Evolutionary conservation across 2,113 vertebrate genomes (phyloP).

Genomic region (Corvus hawaiiensis): DNA sequence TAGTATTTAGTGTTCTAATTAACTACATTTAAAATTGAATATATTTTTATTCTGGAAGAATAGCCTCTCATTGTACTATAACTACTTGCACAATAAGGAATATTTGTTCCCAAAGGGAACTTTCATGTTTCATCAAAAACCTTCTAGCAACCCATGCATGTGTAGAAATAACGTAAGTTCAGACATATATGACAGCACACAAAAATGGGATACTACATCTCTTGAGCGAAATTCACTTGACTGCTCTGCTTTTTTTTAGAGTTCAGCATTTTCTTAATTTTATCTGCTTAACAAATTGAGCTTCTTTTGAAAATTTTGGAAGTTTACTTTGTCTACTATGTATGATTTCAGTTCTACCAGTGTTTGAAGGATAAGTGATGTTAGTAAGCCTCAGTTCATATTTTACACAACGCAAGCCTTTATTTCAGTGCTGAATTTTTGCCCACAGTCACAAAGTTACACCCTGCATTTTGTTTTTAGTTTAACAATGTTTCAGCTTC

Average conservation of each 20-base stretch:
- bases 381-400: background rate
- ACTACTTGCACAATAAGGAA: background rate
- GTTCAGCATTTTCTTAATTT: background rate
- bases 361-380: background rate
- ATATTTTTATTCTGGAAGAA: background rate
- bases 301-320: background rate
- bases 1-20: background rate
- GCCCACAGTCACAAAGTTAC: background rate
- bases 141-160: background rate
- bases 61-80: background rate
- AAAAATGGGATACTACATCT: background rate
- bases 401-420: background rate
- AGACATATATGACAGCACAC: background rate
- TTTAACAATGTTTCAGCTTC: background rate
- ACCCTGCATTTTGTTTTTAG: background rate
- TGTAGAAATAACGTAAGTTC: background rate
- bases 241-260: background rate
- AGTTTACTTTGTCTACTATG: background rate
- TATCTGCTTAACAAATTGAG: background rate
- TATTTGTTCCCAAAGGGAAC: background rate
- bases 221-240: background rate
- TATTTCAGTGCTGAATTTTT: background rate
- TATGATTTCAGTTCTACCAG: background rate
- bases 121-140: background rate
- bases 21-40: background rate